Base-by-base conservation (phyloP, 2,888 invertebrate genomes). In the Strigamia crassipes region DNA sequence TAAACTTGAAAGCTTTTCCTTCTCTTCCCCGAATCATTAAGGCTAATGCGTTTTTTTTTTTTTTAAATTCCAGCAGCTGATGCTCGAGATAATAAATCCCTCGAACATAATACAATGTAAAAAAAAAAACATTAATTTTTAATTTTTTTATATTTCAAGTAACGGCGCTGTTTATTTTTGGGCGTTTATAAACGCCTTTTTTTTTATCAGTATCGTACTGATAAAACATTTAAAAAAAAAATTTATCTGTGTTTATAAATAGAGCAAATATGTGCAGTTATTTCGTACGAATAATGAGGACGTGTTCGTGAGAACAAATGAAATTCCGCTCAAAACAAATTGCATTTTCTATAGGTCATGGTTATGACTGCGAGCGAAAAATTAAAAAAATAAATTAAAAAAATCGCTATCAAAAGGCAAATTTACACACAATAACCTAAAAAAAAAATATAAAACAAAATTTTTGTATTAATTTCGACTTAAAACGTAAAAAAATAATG, bases 221-320 rank as follows among this genome's bases (percentile, higher is more conserved):
- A 56, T 56, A 56, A 56, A 21, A 0, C n/a, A n/a, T n/a, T n/a
- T n/a, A 4, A 1, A 13, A 18, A 18, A 56, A 56, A 56, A n/a
- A 18, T 38, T 38, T 31, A 73, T 73, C 73, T 27, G 1, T 13
- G 13, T 12, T n/a, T 73, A 73, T 73, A 73, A 73, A 73, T 73
- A 73, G 73, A 73, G 4, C 12, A 73, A 73, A 73, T 73, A 31
- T 73, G 73, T 31, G 73, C 23, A 31, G 13, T 73, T 73, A 31
- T 73, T 66, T 27, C 31, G 31, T 31, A 31, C 31, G 1, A 31
- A 31, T 73, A 73, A 73, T 73, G 73, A 73, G 73, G 73, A 73
- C 73, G 31, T 13, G 73, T 73, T 73, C 73, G 73, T 73, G 73
- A 73, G 73, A 73, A 73, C 73, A 73, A 73, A 73, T 73, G 73